These are phyloP conservation scores for Ancistrus triradiatus DNA, from an alignment of 2,113 vertebrate species.

Conservation along the genomic window DNA sequence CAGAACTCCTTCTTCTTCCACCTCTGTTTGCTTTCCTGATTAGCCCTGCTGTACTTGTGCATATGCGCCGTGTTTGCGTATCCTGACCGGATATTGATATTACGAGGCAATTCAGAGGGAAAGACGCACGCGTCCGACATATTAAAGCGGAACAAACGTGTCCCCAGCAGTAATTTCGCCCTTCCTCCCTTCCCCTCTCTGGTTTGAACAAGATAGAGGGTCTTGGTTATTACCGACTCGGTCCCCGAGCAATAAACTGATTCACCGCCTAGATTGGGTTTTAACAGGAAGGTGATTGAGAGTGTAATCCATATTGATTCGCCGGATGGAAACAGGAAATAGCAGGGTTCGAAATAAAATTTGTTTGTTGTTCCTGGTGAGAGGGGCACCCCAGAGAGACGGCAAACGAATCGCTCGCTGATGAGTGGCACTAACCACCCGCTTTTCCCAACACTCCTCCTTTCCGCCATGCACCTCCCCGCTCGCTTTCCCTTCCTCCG, in stretches of 20 bases:
- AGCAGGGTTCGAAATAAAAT: constrained; percentile 74
- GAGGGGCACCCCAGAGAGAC: constrained; percentile 64
- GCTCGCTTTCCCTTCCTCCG: constrained; percentile 42
- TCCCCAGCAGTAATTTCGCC: constrained; percentile 56
- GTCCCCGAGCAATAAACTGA: constrained; percentile 73
- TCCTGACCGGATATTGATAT: constrained; percentile 37
- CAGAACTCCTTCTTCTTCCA: constrained; percentile 10
- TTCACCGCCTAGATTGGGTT: constrained; percentile 68
- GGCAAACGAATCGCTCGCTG: constrained; percentile 67
- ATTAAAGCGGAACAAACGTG: constrained; percentile 57
- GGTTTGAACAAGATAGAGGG: constrained; percentile 53
- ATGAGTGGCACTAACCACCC: constrained; percentile 64
- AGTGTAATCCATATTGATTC: constrained; percentile 74
- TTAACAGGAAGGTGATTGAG: constrained; percentile 75
- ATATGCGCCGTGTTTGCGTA: constrained; percentile 35
- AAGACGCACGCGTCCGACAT: constrained; percentile 47
- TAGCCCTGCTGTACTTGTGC: constrained; percentile 22
- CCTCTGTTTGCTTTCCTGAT: constrained; percentile 39
- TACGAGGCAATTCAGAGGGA: constrained; percentile 45
- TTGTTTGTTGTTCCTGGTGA: constrained; percentile 71
- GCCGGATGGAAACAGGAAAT: constrained; percentile 78
- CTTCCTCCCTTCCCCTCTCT: constrained; percentile 27
- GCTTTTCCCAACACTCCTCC: constrained; percentile 58
- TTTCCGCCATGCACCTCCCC: constrained; percentile 34
- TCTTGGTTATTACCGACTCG: constrained; percentile 53